These are phyloP conservation scores for Gouania willdenowi DNA, from an alignment of 2,797 vertebrate species.

Conservation along the genomic window DNA sequence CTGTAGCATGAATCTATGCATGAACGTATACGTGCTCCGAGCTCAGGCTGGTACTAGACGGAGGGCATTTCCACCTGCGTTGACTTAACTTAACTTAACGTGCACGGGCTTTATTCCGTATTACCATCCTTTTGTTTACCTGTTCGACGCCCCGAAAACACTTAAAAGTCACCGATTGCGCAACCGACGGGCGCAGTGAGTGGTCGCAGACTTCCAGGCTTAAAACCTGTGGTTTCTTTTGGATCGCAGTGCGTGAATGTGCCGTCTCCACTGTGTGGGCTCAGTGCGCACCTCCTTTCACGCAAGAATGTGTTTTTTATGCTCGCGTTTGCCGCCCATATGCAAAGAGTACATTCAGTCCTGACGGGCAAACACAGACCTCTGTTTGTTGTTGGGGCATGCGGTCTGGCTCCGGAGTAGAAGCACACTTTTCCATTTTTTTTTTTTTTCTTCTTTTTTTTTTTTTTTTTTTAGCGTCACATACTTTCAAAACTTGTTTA, in stretches of 20 bases:
- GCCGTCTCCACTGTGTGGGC: too few relatives aligned
- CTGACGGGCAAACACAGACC: slow-evolving; percentile 45
- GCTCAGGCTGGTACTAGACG: slow-evolving; percentile 14
- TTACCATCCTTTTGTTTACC: too few relatives aligned
- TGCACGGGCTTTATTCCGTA: too few relatives aligned
- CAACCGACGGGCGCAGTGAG: slow-evolving; percentile 60
- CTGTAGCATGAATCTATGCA: slow-evolving; percentile 27
- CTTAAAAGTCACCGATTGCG: slow-evolving; percentile 53
- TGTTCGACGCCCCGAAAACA: slow-evolving; percentile 18
- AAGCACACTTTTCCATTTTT: too few relatives aligned
- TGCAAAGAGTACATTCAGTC: slow-evolving; percentile 72
- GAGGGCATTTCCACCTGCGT: slow-evolving; percentile 28
- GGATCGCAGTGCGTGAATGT: too few relatives aligned
- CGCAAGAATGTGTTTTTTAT: slow-evolving; percentile 45
- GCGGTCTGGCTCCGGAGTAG: slow-evolving; percentile 15
- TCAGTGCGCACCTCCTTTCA: slow-evolving; percentile 16
- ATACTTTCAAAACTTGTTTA: slow-evolving; percentile 12
- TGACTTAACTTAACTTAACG: neutral
- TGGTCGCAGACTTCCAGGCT: slow-evolving; percentile 15
- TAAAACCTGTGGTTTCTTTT: too few relatives aligned
- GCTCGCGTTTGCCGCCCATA: slow-evolving; percentile 60
- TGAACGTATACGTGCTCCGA: too few relatives aligned
- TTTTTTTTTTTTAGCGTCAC: neutral
- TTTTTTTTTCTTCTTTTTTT: too few relatives aligned
- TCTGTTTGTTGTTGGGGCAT: slow-evolving; percentile 23